These are phyloP conservation scores for Drosophila multiciliata DNA, from an alignment of 2,888 invertebrate genomes.

Conservation along the genomic window DNA sequence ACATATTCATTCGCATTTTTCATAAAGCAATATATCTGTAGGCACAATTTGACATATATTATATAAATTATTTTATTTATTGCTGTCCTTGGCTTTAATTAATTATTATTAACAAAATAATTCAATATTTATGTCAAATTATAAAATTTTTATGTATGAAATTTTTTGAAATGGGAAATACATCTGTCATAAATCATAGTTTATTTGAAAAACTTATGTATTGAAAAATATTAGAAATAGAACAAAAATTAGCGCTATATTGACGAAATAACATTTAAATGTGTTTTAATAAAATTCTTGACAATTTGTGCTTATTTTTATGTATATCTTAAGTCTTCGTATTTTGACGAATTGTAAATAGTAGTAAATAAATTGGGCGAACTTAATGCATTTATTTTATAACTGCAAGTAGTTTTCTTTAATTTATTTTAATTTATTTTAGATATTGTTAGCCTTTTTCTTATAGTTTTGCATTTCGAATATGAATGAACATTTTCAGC, in stretches of 20 bases:
- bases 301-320: background rate
- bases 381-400: background rate
- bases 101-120: background rate
- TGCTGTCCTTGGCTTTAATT: background rate
- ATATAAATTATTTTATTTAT: conserved; percentile 2
- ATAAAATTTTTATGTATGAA: background rate
- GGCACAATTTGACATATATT: conserved; percentile 5
- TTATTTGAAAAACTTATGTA: no score
- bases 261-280: background rate
- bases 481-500: background rate
- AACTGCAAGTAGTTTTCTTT: background rate
- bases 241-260: background rate
- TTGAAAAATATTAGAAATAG: background rate
- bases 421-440: background rate
- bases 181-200: no score
- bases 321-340: background rate
- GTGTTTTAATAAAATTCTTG: background rate
- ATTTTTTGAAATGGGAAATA: no score
- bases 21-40: background rate
- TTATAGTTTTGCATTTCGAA: conserved; percentile 2
- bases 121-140: conserved; percentile 1
- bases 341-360: background rate
- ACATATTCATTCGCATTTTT: conserved; percentile 22
- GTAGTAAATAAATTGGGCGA: background rate
- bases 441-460: background rate